phyloP scores from a whole-genome alignment of 2,797 vertebrate species.

The Atherinosoma microstoma region DNA sequence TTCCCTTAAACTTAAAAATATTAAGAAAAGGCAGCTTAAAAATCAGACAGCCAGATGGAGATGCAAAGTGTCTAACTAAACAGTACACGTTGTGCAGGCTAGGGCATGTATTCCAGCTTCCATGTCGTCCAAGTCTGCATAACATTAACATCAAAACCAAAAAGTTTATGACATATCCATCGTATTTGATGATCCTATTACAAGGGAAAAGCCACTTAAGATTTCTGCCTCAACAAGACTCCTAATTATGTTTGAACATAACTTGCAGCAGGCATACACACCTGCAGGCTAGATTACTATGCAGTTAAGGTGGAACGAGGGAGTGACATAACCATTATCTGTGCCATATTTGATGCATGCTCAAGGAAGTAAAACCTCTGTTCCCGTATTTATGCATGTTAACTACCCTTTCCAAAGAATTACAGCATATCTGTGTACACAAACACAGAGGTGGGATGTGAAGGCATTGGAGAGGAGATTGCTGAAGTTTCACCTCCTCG shows the following conservation, averaged over 20 bases:
- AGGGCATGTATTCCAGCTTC: neutral
- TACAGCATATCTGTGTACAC: slow-evolving; percentile 29
- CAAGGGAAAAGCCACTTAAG: slow-evolving; percentile 9
- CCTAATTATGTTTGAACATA: slow-evolving; percentile 31
- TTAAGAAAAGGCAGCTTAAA: neutral
- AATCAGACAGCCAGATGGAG: neutral
- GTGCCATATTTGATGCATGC: neutral
- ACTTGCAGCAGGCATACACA: slow-evolving; percentile 16
- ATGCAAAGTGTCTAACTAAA: slow-evolving; percentile 1
- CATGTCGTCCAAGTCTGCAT: neutral
- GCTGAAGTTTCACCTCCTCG: slow-evolving; percentile 46
- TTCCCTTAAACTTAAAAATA: neutral
- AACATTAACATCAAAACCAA: slow-evolving; percentile 26
- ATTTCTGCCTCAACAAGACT: slow-evolving; percentile 39
- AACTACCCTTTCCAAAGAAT: slow-evolving; percentile 28
- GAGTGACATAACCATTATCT: slow-evolving; percentile 21
- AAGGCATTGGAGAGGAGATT: neutral
- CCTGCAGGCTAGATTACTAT: slow-evolving; percentile 29
- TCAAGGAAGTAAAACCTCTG: slow-evolving; percentile 16
- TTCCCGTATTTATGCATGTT: slow-evolving; percentile 17
- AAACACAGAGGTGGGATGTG: slow-evolving; percentile 27
- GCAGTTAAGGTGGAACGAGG: slow-evolving; percentile 12
- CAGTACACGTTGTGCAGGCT: slow-evolving; percentile 20
- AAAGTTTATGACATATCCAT: slow-evolving; percentile 15
- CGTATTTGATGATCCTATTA: slow-evolving; percentile 16